These are phyloP conservation scores for Buphagus erythrorhynchus DNA, from an alignment of 2,797 vertebrate species.

Conservation along the genomic window DNA sequence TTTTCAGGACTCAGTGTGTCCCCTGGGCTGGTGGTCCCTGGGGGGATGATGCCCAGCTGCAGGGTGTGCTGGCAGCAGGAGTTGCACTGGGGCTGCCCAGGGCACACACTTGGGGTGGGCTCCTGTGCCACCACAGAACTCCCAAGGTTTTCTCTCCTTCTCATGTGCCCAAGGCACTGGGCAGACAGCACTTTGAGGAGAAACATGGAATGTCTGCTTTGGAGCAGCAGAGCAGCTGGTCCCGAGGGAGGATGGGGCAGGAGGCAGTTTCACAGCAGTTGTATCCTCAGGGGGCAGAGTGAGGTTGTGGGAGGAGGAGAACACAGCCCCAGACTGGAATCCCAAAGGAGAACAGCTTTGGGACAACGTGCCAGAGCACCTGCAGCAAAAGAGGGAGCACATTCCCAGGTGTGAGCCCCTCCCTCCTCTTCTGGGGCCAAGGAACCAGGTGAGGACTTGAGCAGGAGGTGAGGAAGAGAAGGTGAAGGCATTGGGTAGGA, in stretches of 20 bases:
- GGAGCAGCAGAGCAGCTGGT: background rate
- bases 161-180: background rate
- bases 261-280: rapidly evolving
- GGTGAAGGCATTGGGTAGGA: background rate
- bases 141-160: background rate
- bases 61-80: background rate
- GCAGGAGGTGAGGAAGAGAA: background rate
- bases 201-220: rapidly evolving
- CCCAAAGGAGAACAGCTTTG: background rate
- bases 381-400: background rate
- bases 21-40: background rate
- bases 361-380: background rate
- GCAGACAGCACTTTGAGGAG: background rate
- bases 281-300: background rate
- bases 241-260: rapidly evolving
- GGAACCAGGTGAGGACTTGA: background rate
- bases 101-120: rapidly evolving
- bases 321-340: background rate
- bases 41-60: background rate
- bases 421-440: background rate
- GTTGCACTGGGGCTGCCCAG: background rate
- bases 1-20: background rate
- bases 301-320: background rate
- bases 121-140: background rate
- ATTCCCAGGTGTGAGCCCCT: background rate